Evolutionary conservation across 2,113 vertebrate species (phyloP), one percentile per base, ranked within the genome.

Genomic region (Tragulus kanchil): DNA sequence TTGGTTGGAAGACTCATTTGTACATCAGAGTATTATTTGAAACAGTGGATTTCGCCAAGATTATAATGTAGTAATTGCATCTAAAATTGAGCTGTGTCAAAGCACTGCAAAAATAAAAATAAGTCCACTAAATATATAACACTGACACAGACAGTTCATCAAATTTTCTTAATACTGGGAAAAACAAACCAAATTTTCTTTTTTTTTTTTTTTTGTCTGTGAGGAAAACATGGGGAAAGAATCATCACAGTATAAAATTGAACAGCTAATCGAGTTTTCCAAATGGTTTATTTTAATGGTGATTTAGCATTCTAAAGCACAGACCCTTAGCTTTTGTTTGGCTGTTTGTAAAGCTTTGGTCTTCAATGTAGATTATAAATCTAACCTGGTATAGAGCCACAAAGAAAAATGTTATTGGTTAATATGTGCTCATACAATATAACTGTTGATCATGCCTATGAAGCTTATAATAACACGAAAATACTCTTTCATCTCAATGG

Each of bases 61-160:
- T 96, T 92, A 31, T 98, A 97, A 96, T 93, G 56, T 85, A 65
- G 94, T 97, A 96, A 98, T 98, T 98, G 94, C 0, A 97, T 96
- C 91, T 95, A 97, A 97, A 98, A 90, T 92, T 82, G 73, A 97
- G 81, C 93, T 50, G 8, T 97, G 96, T 92, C 25, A 16, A 86
- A 94, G 81, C 71, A 26, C 15, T 97, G 78, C 89, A 97, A 96
- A 88, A 98, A 96, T 93, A 98, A 97, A 92, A 93, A 92, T 96
- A 95, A 67, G 94, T 90, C 59, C 79, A 92, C 96, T 89, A 94
- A 97, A 94, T 96, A 59, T 84, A 87, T 62, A 88, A 67, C 75
- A n/a, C 9, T 69, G 83, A 94, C 92, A 87, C 0, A 0, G 83
- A 88, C 77, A 61, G 4, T 75, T 98, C 67, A 94, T 88, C 78